Base-by-base conservation (phyloP, 2,888 invertebrate species). In the Folsomia candida region DNA sequence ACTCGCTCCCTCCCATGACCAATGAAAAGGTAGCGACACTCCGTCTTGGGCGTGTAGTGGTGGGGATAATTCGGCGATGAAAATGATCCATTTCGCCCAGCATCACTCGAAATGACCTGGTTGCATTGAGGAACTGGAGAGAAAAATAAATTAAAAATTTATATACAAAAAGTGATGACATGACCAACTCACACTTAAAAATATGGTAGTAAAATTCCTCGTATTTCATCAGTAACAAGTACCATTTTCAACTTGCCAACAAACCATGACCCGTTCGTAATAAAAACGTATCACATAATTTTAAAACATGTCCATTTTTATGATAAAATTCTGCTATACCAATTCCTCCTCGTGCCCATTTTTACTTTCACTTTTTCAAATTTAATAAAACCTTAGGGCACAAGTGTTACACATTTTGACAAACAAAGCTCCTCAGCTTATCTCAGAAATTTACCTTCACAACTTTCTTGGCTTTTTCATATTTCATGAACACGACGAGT, bases 11-110 rank as follows among this genome's bases (percentile, higher is more conserved):
- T 90, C 67, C 91, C 91, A 78, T 90, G 87, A 61, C 94, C 95
- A 81, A 90, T 90, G 84, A 97, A 96, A 82, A 94, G 92, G 84
- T 93, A 96, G 81, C 91, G 90, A 84, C 96, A 97, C 81, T 89
- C 89, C 67, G 91, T 89, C 81, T 90, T 89, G 27, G 90, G 85
- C 62, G 92, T 91, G 84, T 93, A 94, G 60, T 90, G 88, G 70
- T 89, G 88, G 22, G 91, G 93, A 83, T 91, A 94, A 81, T 91
- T 90, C 24, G 93, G 93, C 66, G 94, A 93, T 61, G 89, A 89
- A 80, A 96, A 89, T 28, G 90, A 89, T 27, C 96, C 76, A 66
- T 90, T 90, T 84, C 91, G 92, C 70, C 88, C 87, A 81, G 92
- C 92, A 81, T 93, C 93, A 84, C 88, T 90, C 82, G 75, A 78